Percentiles rank a stretch among this genome's conserved stretches.
Conservation (phyloP, 2,113 vertebrate species). For the Limnothrissa miodon region DNA sequence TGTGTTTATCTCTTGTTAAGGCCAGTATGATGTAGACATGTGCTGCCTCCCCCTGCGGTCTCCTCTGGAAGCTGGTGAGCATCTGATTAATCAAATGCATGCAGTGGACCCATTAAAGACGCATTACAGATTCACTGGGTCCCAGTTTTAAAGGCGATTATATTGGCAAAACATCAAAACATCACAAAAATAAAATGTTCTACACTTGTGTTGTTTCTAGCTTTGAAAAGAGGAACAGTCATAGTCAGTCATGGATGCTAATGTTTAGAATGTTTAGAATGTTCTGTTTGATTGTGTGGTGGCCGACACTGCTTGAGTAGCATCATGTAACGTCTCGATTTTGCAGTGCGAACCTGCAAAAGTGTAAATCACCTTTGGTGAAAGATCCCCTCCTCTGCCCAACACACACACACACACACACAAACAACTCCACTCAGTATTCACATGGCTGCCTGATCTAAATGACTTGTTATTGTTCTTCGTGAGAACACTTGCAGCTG, state of each 20-base stretch:
- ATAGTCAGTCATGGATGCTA: no score
- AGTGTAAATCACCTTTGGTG: not conserved
- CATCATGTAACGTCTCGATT: not conserved
- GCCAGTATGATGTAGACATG: not conserved
- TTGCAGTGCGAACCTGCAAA: not conserved
- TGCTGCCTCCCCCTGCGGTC: not conserved
- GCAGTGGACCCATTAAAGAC: not conserved
- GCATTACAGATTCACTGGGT: not conserved
- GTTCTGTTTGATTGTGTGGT: no score
- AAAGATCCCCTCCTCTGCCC: not conserved
- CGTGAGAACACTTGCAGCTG: not conserved
- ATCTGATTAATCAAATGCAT: not conserved
- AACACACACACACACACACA: no score
- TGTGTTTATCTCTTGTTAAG: not conserved
- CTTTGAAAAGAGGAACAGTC: no score
- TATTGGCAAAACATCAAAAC: not conserved
- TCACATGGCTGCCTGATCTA: not conserved
- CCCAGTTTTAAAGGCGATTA: not conserved
- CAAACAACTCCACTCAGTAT: no score
- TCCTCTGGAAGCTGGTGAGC: not conserved
- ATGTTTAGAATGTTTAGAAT: no score
- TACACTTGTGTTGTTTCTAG: not conserved
- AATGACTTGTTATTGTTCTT: not conserved
- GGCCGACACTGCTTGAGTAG: not conserved
- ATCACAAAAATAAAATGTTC: not conserved